Evolutionary conservation across 2,113 vertebrate genomes (phyloP).

Genomic region (Eonycteris spelaea): DNA sequence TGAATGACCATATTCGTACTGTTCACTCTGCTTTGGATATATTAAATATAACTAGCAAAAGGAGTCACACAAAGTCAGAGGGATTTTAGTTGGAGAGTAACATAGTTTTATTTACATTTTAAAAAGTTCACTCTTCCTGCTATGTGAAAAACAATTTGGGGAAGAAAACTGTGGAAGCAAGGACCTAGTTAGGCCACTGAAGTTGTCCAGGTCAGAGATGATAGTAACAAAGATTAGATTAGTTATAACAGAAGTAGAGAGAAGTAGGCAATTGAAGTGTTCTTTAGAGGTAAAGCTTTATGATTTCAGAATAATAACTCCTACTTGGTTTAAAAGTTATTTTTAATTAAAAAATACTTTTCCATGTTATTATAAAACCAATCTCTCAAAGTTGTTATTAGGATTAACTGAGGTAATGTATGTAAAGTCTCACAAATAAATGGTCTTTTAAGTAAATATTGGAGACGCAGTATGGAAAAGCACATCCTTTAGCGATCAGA

Average conservation of each 20-base stretch:
- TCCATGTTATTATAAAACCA: neutral
- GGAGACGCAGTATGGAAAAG: neutral
- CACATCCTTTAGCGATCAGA: neutral
- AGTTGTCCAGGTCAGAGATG: neutral
- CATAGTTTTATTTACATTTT: neutral
- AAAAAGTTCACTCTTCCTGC: neutral
- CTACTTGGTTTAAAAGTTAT: neutral
- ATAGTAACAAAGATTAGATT: neutral
- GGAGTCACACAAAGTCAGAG: neutral
- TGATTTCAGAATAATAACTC: neutral
- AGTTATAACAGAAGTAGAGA: neutral
- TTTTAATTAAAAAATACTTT: conserved; percentile 15
- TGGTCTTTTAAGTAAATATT: neutral
- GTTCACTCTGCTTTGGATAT: neutral
- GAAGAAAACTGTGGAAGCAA: neutral
- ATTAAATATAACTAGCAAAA: neutral
- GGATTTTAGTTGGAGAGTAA: neutral
- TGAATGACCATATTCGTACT: neutral
- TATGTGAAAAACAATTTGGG: neutral
- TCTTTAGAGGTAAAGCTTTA: neutral
- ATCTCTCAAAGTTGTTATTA: neutral
- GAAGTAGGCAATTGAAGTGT: neutral
- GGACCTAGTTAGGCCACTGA: neutral
- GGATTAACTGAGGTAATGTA: neutral
- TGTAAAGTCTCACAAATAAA: neutral